These are phyloP conservation scores for Megalops atlanticus DNA, from an alignment of 2,113 vertebrate species.

Conservation along the genomic window DNA sequence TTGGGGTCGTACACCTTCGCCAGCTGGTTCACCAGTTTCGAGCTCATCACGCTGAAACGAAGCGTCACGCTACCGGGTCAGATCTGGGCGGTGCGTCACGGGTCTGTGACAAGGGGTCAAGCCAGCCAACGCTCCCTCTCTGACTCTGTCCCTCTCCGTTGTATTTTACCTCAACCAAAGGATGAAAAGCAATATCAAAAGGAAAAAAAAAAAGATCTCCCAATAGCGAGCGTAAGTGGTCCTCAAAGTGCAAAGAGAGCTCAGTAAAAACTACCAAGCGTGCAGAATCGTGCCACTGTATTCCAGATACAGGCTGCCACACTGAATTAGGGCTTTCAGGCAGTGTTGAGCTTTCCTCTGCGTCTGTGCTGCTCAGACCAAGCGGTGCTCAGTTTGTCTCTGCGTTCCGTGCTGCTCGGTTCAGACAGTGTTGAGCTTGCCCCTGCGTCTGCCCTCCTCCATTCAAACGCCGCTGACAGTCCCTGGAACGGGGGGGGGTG, in stretches of 20 bases:
- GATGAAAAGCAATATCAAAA: not conserved
- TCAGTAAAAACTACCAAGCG: conserved; percentile 28
- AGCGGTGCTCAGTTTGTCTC: conserved; percentile 39
- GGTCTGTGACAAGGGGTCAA: conserved; percentile 44
- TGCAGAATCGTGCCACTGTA: conserved; percentile 10
- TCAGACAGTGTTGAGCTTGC: conserved; percentile 27
- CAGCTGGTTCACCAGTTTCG: conserved; percentile 60
- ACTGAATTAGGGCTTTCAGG: conserved; percentile 4
- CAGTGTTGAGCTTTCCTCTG: conserved; percentile 27
- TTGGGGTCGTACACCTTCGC: conserved; percentile 63
- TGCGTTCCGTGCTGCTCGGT: conserved; percentile 36
- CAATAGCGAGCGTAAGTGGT: no score
- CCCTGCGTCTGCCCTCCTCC: conserved; percentile 37
- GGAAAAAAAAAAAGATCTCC: not conserved
- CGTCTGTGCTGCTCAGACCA: conserved; percentile 44
- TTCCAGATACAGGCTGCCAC: not conserved
- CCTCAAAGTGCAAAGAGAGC: not conserved
- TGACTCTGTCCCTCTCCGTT: no score
- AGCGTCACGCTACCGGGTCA: no score
- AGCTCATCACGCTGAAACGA: conserved; percentile 64
- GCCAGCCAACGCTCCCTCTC: no score
- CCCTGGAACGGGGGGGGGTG: conserved; percentile 52
- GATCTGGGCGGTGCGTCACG: no score
- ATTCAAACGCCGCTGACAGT: conserved; percentile 51
- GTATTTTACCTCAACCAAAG: no score